A percentile compares a stretch with the other conserved stretches of the same genome.
Evolutionary conservation across 1,140 invertebrate genomes (phyloP).

Genomic region (Drosophila melanica): DNA sequence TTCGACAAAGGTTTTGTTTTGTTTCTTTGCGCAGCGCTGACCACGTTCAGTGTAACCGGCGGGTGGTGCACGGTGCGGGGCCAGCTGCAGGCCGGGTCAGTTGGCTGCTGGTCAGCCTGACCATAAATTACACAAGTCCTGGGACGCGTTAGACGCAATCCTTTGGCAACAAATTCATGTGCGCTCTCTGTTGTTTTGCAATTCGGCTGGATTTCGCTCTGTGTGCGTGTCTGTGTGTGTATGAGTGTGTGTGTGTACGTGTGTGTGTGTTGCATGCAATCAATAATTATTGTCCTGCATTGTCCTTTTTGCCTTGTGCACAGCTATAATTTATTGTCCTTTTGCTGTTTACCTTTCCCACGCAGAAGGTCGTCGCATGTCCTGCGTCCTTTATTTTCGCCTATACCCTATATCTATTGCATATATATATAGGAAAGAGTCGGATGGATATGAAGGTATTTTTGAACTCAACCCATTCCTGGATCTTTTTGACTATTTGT

Average conservation of each 20-base stretch:
- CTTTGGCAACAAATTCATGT: slow-evolving; percentile 53
- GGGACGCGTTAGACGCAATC: slow-evolving; percentile 49
- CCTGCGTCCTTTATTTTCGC: slow-evolving; percentile 19
- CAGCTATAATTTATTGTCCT: slow-evolving; percentile 66
- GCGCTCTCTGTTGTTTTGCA: slow-evolving; percentile 40
- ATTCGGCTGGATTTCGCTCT: slow-evolving; percentile 24
- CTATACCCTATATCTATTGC: not conserved
- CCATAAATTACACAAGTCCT: slow-evolving; percentile 69
- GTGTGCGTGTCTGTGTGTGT: not conserved
- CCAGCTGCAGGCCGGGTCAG: slow-evolving; percentile 48
- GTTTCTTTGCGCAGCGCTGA: slow-evolving; percentile 10
- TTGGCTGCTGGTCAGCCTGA: slow-evolving; percentile 50
- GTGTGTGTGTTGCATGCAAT: slow-evolving; percentile 36
- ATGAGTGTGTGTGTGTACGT: slow-evolving; percentile 5
- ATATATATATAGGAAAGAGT: too few species aligned
- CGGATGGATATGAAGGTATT: too few species aligned
- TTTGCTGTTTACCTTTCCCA: slow-evolving; percentile 69
- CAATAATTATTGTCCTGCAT: slow-evolving; percentile 71
- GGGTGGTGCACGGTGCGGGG: slow-evolving; percentile 32
- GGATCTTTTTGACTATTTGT: too few species aligned
- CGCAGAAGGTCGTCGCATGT: slow-evolving; percentile 45
- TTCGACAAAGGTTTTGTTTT: not conserved
- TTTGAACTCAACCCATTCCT: too few species aligned
- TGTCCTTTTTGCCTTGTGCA: slow-evolving; percentile 51
- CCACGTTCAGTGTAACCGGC: slow-evolving; percentile 31